Evolutionary conservation across 2,797 vertebrate genomes (phyloP), one percentile per base, ranked within the genome.

Genomic region (Coracias cyanogaster): DNA sequence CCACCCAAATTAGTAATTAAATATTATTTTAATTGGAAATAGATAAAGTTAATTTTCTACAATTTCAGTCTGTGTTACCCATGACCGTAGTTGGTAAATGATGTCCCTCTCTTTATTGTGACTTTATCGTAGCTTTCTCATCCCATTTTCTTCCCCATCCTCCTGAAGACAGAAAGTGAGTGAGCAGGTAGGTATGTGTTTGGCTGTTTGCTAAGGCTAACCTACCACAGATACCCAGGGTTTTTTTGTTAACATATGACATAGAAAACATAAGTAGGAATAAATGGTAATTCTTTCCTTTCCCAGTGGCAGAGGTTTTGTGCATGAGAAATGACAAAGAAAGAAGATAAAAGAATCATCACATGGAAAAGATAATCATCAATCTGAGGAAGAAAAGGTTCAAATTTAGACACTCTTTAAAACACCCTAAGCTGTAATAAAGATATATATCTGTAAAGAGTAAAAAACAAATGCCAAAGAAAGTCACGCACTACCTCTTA

Each of bases 61-160:
- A 65, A 57, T 5, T 19, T 72, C 8, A 33, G 22, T 51, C 8
- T 66, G 3, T 48, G 6, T 46, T 69, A 33, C 8, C 18, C 5
- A 1, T 17, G 2, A 1, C n/a, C 8, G 3, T 25, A 76, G 66
- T 0, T 39, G 10, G 4, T 28, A 66, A 71, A 9, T 29, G 2
- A 58, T 58, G 11, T 35, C 54, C 25, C 31, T 60, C n/a, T n/a
- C n/a, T n/a, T n/a, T n/a, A n/a, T n/a, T n/a, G n/a, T n/a, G n/a
- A n/a, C n/a, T n/a, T n/a, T n/a, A n/a, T n/a, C n/a, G n/a, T n/a
- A n/a, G 20, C 21, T n/a, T 57, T 57, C 31, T 57, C 54, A 57
- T 52, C 10, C 7, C 19, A 43, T 58, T 72, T 80, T 80, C 22
- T 58, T 7, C 28, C 19, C 18, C 3, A 2, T 52, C 28, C 37